Evolutionary conservation across 2,113 vertebrate species (phyloP), one percentile per base, ranked within the genome.

Genomic region (Greenwoodochromis staneri): DNA sequence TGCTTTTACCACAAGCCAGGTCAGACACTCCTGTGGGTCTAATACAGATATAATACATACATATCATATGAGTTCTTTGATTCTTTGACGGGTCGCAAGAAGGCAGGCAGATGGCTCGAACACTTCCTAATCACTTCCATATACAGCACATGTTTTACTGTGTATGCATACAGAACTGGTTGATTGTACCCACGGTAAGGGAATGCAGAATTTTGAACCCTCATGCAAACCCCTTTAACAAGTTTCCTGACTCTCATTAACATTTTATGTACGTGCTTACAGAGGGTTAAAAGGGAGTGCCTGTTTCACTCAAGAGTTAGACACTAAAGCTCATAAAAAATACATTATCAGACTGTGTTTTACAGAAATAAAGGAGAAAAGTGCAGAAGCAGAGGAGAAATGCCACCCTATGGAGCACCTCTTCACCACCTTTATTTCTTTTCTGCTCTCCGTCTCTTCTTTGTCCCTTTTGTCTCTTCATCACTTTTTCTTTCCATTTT

Each of bases 241-340:
- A 5, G 71, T 90, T 90, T 86, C 66, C 53, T 57, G 80, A 53
- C 80, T 82, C 71, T 82, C 82, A 54, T 93, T 93, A 91, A 91
- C 34, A 17, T 91, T 91, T 91, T 92, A 93, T 81, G 88, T 82
- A 83, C 21, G 55, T 24, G 21, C 76, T 87, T 21, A 57, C 49
- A 53, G 42, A 45, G 21, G 49, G 55, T 42, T 81, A 7, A 78
- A 89, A 80, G 80, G 63, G 29, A 6, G 57, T 63, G 54, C 19
- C 55, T 19, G 78, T 83, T 91, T 81, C 12, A 29, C 82, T 80
- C 51, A 24, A 55, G 9, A 19, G 19, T 66, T 21, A 29, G 66
- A 42, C 71, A 11, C 2, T 49, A 61, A 61, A 82, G 54, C 61
- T 81, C 29, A 13, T 31, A 42, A 83, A 63, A 53, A 90, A 85